Conservation (phyloP, 1,140 invertebrate species). For the Platyscapa corneri region DNA sequence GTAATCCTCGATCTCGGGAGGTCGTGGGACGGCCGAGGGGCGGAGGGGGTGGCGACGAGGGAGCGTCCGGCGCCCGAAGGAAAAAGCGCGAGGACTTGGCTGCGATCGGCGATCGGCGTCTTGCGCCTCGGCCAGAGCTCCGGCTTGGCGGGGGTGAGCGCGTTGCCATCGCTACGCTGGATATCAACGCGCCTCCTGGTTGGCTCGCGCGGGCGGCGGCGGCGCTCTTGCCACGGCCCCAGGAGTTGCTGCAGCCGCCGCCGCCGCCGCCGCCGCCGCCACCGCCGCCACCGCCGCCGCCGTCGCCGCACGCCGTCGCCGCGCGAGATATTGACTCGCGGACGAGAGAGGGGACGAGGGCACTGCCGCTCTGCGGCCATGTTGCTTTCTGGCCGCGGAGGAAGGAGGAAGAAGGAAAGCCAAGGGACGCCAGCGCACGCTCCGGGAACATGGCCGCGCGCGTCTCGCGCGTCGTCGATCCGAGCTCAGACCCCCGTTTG, state of each 20-base stretch:
- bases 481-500: background rate
- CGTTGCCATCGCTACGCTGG: slow-evolving; percentile 69
- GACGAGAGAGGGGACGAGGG: slow-evolving; percentile 21
- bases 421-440: slow-evolving; percentile 34
- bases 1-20: slow-evolving; percentile 68
- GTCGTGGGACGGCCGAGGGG: background rate
- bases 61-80: background rate
- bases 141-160: slow-evolving; percentile 38
- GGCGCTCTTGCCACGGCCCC: slow-evolving; percentile 45
- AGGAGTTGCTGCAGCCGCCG: slow-evolving; percentile 44
- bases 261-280: slow-evolving; percentile 29
- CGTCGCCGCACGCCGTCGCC: slow-evolving; percentile 10
- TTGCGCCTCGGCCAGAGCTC: slow-evolving; percentile 19
- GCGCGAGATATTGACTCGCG: slow-evolving; percentile 62
- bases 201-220: slow-evolving; percentile 59
- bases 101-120: slow-evolving; percentile 1
- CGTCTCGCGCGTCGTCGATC: background rate
- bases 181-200: slow-evolving; percentile 67
- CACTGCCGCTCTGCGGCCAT: slow-evolving; percentile 12
- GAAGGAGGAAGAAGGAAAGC: background rate
- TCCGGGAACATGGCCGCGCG: slow-evolving; percentile 32
- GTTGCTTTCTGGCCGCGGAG: slow-evolving; percentile 18
- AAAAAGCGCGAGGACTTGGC: background rate
- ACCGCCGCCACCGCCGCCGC: background rate
- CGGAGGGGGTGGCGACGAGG: background rate